A percentile compares a stretch with the other conserved stretches of the same genome.
Conservation (phyloP, 2,888 invertebrate genomes). For the Netelia inedita region DNA sequence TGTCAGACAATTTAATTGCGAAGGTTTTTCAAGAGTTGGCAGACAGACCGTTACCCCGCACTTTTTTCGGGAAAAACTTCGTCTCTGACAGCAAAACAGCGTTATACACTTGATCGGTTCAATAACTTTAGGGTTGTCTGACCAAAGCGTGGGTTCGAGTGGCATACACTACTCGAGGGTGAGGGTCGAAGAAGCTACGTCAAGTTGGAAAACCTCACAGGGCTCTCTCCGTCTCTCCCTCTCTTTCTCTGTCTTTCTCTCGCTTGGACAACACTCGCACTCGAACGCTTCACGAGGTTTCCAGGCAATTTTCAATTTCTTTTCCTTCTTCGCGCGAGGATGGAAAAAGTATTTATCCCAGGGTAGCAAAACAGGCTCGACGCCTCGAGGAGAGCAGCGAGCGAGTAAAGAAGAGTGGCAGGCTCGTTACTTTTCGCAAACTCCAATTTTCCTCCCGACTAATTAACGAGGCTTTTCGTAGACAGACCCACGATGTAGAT, state of each 20-base stretch:
- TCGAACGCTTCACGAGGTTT: not conserved
- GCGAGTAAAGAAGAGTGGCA: not conserved
- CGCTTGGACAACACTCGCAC: not conserved
- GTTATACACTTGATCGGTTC: conserved; percentile 25
- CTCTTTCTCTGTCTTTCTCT: not conserved
- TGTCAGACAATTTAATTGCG: conserved; percentile 20
- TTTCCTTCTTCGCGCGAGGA: not conserved
- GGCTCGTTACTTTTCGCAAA: conserved; percentile 18
- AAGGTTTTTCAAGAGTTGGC: not conserved
- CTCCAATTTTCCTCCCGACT: conserved; percentile 34
- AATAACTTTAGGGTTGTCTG: conserved; percentile 15
- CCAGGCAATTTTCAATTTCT: not conserved
- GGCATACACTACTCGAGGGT: not conserved
- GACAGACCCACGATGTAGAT: not conserved
- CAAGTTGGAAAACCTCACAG: conserved; percentile 1
- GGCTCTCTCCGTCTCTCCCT: not conserved
- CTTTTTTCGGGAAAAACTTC: not conserved
- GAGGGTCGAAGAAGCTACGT: not conserved
- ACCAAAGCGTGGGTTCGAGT: not conserved
- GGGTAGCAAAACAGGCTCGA: not conserved
- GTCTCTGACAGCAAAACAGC: not conserved
- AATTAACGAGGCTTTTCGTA: conserved; percentile 21
- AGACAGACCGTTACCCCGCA: not conserved
- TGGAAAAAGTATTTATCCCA: conserved; percentile 22
- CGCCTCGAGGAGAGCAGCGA: not conserved